Evolutionary conservation across 2,113 vertebrate species (phyloP), one percentile per base, ranked within the genome.

Genomic region (Promerops cafer): DNA sequence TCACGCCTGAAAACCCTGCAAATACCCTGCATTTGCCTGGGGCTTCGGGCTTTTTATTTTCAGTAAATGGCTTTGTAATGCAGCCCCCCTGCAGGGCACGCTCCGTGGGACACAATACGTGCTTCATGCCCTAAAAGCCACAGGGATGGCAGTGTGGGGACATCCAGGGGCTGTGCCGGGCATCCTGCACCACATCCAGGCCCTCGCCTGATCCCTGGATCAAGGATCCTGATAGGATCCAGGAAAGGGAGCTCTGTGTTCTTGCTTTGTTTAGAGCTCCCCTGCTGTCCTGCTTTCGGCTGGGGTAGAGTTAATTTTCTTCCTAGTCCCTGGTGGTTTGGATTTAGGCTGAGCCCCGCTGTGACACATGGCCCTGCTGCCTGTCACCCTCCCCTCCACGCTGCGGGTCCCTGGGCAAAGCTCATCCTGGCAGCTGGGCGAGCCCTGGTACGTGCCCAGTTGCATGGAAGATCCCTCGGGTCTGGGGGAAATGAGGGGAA

Each of bases 381-480:
- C 0, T 12, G 8, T 13, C 8, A 1, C 59, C 35, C 24, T 44
- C 30, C 26, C 21, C 42, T 66, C 31, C 3, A 1, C 0, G 0
- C 53, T 23, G 5, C 4, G 15, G 5, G 5, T 33, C 17, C 44
- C 30, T 21, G 53, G 53, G 33, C 40, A 64, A 31, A 87, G 57
- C 59, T n/a, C 11, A 0, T 31, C 31, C 33, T 18, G 63, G 95
- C 28, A 83, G 40, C 57, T 18, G 45, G 47, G 16, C 9, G 82
- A 84, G 63, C n/a, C 7, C 0, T 10, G 37, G 13, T 0, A 0
- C 23, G 31, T 2, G 11, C n/a, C n/a, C 4, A 1, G 13, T 3
- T 13, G 24, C 8, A 8, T 0, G 22, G 17, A 24, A 9, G 2
- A 35, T 65, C 74, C 60, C 21, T 45, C 0, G 3, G 39, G 21